phyloP scores from a whole-genome alignment of 2,888 invertebrate genomes.

The Falcaria lacertinaria region DNA sequence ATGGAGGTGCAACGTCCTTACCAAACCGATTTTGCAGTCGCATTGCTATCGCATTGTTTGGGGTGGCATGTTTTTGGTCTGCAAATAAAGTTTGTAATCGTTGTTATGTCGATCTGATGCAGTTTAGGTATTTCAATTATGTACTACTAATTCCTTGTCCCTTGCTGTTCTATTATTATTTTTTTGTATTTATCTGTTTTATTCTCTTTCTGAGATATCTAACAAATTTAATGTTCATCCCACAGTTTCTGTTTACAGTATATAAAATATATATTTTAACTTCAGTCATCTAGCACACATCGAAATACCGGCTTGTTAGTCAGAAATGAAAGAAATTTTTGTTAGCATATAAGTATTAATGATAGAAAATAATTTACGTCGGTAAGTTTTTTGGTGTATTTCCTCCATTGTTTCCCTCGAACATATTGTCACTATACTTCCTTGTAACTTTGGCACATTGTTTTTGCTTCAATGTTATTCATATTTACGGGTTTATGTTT shows the following conservation, averaged over 20 bases:
- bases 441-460: neutral
- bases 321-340: constrained; percentile 47
- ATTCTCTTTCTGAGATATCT: constrained; percentile 12
- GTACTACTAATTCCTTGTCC: no score
- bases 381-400: constrained; percentile 47
- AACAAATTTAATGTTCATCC: constrained; percentile 20
- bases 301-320: constrained; percentile 72
- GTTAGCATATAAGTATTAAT: constrained; percentile 69
- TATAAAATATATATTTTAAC: constrained; percentile 22
- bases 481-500: no score
- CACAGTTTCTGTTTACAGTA: constrained; percentile 44
- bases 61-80: no score
- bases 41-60: no score
- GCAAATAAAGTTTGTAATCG: no score
- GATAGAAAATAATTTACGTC: constrained; percentile 40
- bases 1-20: no score
- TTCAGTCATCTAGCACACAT: constrained; percentile 45
- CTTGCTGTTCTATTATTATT: no score
- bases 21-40: no score
- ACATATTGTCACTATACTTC: constrained; percentile 18
- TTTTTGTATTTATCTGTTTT: no score
- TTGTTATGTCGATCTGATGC: no score
- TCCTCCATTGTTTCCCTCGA: constrained; percentile 28
- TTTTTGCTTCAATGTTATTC: neutral
- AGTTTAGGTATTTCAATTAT: no score